phyloP scores from a whole-genome alignment of 2,797 vertebrate genomes.

The Petrocephalus sullivani region DNA sequence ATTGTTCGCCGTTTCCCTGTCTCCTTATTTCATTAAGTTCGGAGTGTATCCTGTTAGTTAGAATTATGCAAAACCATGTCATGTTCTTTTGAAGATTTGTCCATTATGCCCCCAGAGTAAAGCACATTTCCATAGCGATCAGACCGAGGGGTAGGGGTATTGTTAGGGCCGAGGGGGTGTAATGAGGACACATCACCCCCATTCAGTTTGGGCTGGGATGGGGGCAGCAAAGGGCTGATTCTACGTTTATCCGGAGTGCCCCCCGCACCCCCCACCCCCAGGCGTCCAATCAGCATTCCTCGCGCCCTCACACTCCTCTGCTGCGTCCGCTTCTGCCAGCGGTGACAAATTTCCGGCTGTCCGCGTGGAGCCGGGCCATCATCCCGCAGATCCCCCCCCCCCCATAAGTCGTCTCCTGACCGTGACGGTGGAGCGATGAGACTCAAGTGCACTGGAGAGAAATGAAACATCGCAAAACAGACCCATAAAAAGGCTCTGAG shows the following conservation, averaged over 20 bases:
- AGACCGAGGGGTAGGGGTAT: background rate
- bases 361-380: slow-evolving; percentile 31
- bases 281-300: slow-evolving; percentile 36
- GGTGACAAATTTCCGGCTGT: slow-evolving; percentile 38
- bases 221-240: background rate
- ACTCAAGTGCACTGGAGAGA: slow-evolving; percentile 23
- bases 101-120: background rate
- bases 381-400: slow-evolving; percentile 10
- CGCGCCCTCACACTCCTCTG: slow-evolving; percentile 27
- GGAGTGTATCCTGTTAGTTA: background rate
- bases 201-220: background rate
- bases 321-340: slow-evolving; percentile 28
- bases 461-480: background rate
- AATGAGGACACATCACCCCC: background rate
- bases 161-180: background rate
- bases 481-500: background rate
- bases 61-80: slow-evolving; percentile 5
- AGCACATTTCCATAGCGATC: background rate
- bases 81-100: slow-evolving; percentile 4
- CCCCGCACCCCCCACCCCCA: background rate
- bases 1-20: background rate
- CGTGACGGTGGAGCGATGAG: slow-evolving; percentile 28
- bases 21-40: slow-evolving; percentile 5
- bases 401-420: slow-evolving; percentile 33
- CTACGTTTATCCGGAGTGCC: background rate